Base-by-base conservation (phyloP, 2,797 vertebrate genomes). In the Lithobates sylvaticus region DNA sequence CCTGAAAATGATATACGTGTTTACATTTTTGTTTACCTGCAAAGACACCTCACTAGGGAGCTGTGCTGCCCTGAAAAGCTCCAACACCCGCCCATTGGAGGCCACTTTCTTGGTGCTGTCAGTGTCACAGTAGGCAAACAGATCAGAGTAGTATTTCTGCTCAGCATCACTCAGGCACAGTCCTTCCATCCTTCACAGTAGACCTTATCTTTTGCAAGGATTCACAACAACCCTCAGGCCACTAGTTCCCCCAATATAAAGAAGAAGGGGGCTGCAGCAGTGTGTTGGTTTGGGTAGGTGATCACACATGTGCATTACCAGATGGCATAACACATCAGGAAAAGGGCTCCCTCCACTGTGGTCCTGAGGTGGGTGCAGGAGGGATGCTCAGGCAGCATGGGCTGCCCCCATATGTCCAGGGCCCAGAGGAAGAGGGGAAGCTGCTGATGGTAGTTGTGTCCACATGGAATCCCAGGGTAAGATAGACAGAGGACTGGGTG, bases 101-200 rank as follows among this genome's bases (percentile, higher is more conserved):
- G 96, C 97, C 93, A 98, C 97, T 95, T 99, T 99, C 92, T 99
- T 98, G 90, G 97, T 97, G 95, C 97, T 97, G 92, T 99, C 98
- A 90, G 97, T 97, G 95, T 99, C 98, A 95, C 98, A 99, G 94
- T 97, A 98, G 65, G 96, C 93, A 94, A 99, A 99, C 91, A 99
- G 93, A 86, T 99, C 98, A 90, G 97, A 98, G 92, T 98, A 99
- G 89, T 98, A 99, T 90, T 97, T 98, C 95, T 99, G 97, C 94
- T 99, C 98, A 84, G 96, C 95, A 88, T 99, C 98, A 91, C 92
- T 99, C 92, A 99, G 91, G 91, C 97, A 98, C 91, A 98, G 95
- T 93, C 97, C 97, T 93, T 99, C 98, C 98, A 99, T 99, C 89
- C 93, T 97, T 89, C 89, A 81, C 86, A 76, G 54, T 44, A 81